Evolutionary conservation across 2,797 vertebrate species (phyloP), one percentile per base, ranked within the genome.

Genomic region (Helarctos malayanus): DNA sequence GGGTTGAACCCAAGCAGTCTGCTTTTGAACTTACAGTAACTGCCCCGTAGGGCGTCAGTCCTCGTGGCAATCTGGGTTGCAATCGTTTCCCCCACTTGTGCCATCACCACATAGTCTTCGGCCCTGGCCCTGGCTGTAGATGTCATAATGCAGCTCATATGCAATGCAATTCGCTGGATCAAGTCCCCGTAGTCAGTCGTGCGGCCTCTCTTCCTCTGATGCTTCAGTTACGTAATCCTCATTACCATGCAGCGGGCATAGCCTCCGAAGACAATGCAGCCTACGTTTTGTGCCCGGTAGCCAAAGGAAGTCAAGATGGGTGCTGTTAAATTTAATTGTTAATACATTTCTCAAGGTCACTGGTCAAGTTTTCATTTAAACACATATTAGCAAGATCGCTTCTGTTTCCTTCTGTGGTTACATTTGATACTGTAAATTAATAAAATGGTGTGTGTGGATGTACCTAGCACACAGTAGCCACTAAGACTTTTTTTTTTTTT

Each of bases 341-440:
- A 38, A 4, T 89, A 49, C 21, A 41, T 97, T 97, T 96, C 63
- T 80, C 85, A 96, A 96, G n/a, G 86, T 97, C 47, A 29, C 41
- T 69, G 52, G 47, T 25, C 35, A 41, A 32, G 59, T 91, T 69
- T 91, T 63, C 87, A 82, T 79, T n/a, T n/a, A 82, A 71, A 18
- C 29, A 32, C 47, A 11, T 71, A 25, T 86, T 82, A 80, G 68
- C 76, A 32, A 91, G 84, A 23, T n/a, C 47, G 23, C 93, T 84
- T 59, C n/a, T 63, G 8, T 94, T 91, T 95, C 45, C 29, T 69
- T 78, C 52, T 61, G 0, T 45, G 32, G 49, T 78, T 94, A n/a
- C 59, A 94, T 94, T 84, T 61, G 49, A 86, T 59, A 18, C 23
- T 86, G 3, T 94, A 78, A 95, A 68, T 93, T 80, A 92, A 32